Conservation (phyloP, 2,797 vertebrate genomes). For the Strix occidentalis region DNA sequence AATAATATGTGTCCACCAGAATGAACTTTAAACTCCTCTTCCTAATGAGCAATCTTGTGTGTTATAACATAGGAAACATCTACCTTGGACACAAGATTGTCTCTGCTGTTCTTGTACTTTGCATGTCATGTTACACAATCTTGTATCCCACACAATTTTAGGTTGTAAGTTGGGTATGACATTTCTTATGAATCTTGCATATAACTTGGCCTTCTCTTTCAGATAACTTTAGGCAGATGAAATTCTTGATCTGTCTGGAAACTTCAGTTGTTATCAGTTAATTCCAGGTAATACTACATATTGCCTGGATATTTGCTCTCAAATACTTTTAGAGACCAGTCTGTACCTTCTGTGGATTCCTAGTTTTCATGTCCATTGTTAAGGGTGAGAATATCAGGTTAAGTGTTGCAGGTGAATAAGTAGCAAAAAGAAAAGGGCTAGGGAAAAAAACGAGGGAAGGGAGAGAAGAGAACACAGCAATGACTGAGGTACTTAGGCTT, state of each 20-base stretch:
- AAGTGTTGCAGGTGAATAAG: background rate
- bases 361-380: background rate
- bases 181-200: background rate
- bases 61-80: background rate
- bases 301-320: background rate
- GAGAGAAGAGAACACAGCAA: background rate
- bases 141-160: background rate
- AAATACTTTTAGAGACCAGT: background rate
- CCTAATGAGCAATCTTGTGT: background rate
- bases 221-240: background rate
- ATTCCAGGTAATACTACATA: background rate
- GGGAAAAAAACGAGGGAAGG: background rate
- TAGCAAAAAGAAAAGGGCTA: rapidly evolving
- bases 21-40: background rate
- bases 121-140: background rate
- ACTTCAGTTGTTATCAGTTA: background rate
- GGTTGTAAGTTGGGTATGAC: background rate
- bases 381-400: background rate
- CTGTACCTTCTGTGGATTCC: background rate
- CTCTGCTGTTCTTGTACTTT: background rate
- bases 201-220: background rate
- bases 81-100: background rate
- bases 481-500: background rate
- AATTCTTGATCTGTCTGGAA: background rate
- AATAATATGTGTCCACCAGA: background rate